These are phyloP conservation scores for Microcebus griseorufus DNA, from an alignment of 2,113 vertebrate genomes.

Conservation along the genomic window DNA sequence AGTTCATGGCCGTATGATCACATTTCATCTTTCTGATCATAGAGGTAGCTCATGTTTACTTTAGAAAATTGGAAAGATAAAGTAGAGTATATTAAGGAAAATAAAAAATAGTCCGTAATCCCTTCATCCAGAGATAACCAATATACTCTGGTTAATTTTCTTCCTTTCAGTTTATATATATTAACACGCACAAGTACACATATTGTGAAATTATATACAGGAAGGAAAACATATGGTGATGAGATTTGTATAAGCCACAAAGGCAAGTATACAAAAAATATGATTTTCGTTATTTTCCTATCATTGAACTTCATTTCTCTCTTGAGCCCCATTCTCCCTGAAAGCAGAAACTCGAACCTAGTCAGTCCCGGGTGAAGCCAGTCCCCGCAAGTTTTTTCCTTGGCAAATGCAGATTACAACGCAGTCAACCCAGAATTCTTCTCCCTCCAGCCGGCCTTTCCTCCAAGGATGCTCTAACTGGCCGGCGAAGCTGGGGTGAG, in stretches of 20 bases:
- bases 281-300: background rate
- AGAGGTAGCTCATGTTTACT: background rate
- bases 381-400: background rate
- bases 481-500: too few relatives aligned
- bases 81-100: background rate
- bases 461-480: background rate
- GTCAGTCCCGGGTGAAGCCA: background rate
- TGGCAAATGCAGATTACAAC: background rate
- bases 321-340: background rate
- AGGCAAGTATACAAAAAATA: background rate
- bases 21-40: background rate
- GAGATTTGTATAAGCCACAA: background rate
- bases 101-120: background rate
- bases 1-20: background rate
- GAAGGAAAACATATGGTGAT: background rate
- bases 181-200: background rate
- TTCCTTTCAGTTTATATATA: background rate
- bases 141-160: background rate
- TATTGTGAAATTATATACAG: background rate
- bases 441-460: background rate
- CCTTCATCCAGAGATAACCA: background rate
- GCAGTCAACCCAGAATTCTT: background rate
- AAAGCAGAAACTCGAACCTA: background rate
- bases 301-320: background rate
- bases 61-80: constrained; percentile 25